Evolutionary conservation across 2,888 invertebrate species (phyloP), one percentile per base, ranked within the genome.

Genomic region (Callinectes sapidus): DNA sequence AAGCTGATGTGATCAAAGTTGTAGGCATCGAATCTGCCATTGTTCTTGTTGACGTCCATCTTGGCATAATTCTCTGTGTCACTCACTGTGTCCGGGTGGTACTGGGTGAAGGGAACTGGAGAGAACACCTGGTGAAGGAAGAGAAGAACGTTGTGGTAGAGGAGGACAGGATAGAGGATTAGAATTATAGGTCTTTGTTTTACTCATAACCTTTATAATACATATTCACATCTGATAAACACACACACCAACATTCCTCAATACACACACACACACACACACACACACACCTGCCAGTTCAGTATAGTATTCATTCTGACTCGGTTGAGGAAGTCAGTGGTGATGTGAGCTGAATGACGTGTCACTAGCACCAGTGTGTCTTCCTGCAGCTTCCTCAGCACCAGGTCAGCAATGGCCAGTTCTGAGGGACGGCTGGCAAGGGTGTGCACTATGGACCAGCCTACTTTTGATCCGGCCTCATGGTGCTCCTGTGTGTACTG

Each of bases 271-370:
- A 48, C 87, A 39, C 71, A 71, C 81, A 81, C 81, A 39, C 35
- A 35, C 0, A 8, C 8, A 91, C 92, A 85, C 71, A 94, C 93
- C 93, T 94, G 94, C 94, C 94, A 94, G 16, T 90, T 90, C 32
- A 90, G 96, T 94, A 99, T 98, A 2, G 98, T 98, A 96, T 99
- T 99, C 98, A 99, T 98, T 93, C 99, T 97, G 18, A 98, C 98
- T 95, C 99, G 96, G 95, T 99, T 99, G 87, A 99, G 96, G 96
- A 98, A 99, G 95, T 99, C 98, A 88, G 97, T 96, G 95, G 97
- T 97, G 95, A 98, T 96, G 95, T 97, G 97, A 95, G 97, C 97
- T 95, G 97, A 96, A 87, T 97, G 97, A 94, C 97, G 97, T 81
- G 97, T 96, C 95, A 98, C 96, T 94, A 98, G 96, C 93, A 98